A percentile compares a stretch with the other conserved stretches of the same genome.
Evolutionary conservation across 2,113 vertebrate species (phyloP).

Genomic region (Synchiropus splendidus): DNA sequence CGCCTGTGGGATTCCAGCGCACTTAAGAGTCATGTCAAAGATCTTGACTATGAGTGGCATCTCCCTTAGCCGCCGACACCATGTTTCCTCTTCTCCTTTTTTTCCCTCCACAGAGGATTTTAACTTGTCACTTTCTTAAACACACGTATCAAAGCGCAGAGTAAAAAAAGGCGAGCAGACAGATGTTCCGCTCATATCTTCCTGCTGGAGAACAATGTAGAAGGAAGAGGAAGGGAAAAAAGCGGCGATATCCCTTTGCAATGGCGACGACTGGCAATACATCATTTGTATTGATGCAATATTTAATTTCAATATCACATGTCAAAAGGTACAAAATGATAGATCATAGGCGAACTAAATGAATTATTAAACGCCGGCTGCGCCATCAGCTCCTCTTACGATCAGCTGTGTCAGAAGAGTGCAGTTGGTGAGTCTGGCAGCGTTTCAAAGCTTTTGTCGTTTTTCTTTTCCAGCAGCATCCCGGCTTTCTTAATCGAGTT

Average conservation of each 20-base stretch:
- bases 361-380: slow-evolving; percentile 72
- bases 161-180: slow-evolving; percentile 17
- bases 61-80: slow-evolving; percentile 57
- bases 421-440: slow-evolving; percentile 65
- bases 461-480: slow-evolving; percentile 41
- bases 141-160: slow-evolving; percentile 63
- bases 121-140: slow-evolving; percentile 66
- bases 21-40: slow-evolving; percentile 58
- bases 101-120: slow-evolving; percentile 28
- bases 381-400: slow-evolving; percentile 65
- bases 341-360: slow-evolving; percentile 75
- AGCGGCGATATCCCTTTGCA: slow-evolving; percentile 56
- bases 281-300: slow-evolving; percentile 77
- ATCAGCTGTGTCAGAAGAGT: slow-evolving; percentile 67
- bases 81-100: slow-evolving; percentile 40
- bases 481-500: slow-evolving; percentile 61
- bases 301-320: slow-evolving; percentile 78
- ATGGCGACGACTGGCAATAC: slow-evolving; percentile 64
- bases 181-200: slow-evolving; percentile 52
- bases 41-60: slow-evolving; percentile 42
- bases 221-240: slow-evolving; percentile 21
- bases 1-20: slow-evolving; percentile 44
- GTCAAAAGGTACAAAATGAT: slow-evolving; percentile 80
- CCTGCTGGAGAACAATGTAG: slow-evolving; percentile 55
- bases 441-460: slow-evolving; percentile 64